phyloP scores from a whole-genome alignment of 2,888 invertebrate species.

The Gryllus longicercus region DNA sequence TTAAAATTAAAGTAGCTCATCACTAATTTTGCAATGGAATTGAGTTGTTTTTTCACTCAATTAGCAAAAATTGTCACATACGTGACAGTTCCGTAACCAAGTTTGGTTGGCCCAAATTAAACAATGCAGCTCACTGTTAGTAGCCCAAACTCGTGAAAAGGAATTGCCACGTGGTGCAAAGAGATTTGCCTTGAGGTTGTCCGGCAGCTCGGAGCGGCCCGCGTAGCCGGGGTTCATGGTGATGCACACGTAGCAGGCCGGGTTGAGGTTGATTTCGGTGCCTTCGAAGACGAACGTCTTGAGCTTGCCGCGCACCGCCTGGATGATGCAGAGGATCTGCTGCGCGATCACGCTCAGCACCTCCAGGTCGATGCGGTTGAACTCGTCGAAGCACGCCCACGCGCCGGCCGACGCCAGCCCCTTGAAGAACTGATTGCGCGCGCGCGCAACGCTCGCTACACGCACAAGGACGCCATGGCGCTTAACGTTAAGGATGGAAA shows the following conservation, averaged over 20 bases:
- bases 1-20: too few relatives aligned
- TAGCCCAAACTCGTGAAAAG: neutral
- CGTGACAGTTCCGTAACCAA: too few relatives aligned
- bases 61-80: too few relatives aligned
- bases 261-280: conserved; percentile 67
- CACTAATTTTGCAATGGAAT: too few relatives aligned
- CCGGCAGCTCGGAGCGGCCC: conserved; percentile 76
- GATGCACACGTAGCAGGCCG: conserved; percentile 75
- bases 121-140: too few relatives aligned
- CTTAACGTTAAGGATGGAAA: too few relatives aligned
- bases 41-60: too few relatives aligned
- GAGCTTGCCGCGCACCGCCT: conserved; percentile 65
- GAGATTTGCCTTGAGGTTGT: conserved; percentile 65
- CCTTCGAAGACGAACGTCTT: conserved; percentile 75
- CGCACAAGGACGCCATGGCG: too few relatives aligned
- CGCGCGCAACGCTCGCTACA: too few relatives aligned
- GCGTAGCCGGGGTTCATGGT: conserved; percentile 81
- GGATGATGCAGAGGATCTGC: conserved; percentile 75
- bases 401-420: conserved; percentile 79
- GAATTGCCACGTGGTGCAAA: neutral
- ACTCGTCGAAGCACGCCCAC: conserved; percentile 88
- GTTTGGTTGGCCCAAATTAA: too few relatives aligned
- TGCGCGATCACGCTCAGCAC: conserved; percentile 84
- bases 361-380: conserved; percentile 80
- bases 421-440: conserved; percentile 74